phyloP scores from a whole-genome alignment of 2,113 vertebrate genomes.

The Gulo gulo region DNA sequence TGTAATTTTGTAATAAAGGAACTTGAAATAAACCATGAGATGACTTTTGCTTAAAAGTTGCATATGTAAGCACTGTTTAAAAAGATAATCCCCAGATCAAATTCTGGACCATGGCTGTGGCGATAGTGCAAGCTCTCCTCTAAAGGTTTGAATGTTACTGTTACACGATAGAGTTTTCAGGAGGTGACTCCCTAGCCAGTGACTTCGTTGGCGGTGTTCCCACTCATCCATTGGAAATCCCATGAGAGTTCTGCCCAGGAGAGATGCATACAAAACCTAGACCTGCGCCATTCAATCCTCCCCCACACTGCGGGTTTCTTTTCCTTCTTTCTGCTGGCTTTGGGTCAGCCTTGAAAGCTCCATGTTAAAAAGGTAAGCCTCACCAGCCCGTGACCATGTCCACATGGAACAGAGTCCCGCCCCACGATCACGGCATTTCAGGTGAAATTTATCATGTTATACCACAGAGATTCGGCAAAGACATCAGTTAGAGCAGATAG shows the following conservation, averaged over 20 bases:
- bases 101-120: not conserved
- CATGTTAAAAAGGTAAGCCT: accelerated
- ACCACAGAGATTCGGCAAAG: not conserved
- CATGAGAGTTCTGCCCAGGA: not conserved
- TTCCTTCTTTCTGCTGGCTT: not conserved
- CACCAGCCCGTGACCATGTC: not conserved
- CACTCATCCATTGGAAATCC: not conserved
- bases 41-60: not conserved
- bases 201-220: not conserved
- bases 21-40: not conserved
- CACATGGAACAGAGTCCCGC: not conserved
- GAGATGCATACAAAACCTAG: not conserved
- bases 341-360: not conserved
- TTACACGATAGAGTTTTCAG: accelerated
- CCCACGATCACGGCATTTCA: accelerated
- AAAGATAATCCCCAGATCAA: not conserved
- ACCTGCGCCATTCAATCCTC: not conserved
- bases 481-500: not conserved
- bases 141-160: not conserved
- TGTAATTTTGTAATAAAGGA: not conserved
- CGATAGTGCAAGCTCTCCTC: not conserved
- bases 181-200: not conserved
- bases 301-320: not conserved
- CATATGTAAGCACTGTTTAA: not conserved
- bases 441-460: not conserved